Conservation (phyloP, 1,140 invertebrate genomes). For the Drosophila baimaii region DNA sequence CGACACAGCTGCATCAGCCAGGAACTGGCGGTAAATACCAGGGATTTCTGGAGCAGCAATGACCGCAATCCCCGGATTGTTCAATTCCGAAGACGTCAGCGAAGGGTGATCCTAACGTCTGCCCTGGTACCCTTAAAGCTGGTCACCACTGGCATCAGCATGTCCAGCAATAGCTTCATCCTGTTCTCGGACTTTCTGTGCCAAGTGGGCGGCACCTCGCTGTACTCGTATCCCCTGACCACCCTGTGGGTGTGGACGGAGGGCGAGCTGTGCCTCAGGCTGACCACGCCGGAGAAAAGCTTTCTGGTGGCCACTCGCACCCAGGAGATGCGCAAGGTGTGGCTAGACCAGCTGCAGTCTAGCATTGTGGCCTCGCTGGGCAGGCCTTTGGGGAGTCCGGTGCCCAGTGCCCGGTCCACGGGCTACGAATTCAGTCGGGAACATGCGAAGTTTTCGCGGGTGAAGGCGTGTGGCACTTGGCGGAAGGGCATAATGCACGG, state of each 20-base stretch:
- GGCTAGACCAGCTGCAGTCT: slow-evolving; percentile 89
- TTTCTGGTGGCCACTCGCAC: slow-evolving; percentile 88
- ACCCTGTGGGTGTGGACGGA: slow-evolving; percentile 92
- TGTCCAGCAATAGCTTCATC: slow-evolving; percentile 89
- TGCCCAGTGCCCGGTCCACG: slow-evolving; percentile 89
- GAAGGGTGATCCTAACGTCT: slow-evolving; percentile 92
- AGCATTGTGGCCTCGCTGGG: slow-evolving; percentile 87
- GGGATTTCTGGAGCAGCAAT: slow-evolving; percentile 78
- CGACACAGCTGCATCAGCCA: slow-evolving; percentile 74
- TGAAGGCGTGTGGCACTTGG: slow-evolving; percentile 91
- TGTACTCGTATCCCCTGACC: slow-evolving; percentile 87
- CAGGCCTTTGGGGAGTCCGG: slow-evolving; percentile 85
- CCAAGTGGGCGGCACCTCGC: slow-evolving; percentile 87
- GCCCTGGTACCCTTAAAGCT: slow-evolving; percentile 88
- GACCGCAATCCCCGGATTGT: slow-evolving; percentile 62
- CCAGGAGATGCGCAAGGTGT: slow-evolving; percentile 90
- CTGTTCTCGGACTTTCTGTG: slow-evolving; percentile 90
- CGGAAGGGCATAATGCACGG: slow-evolving; percentile 92
- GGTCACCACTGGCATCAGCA: slow-evolving; percentile 79
- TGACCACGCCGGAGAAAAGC: slow-evolving; percentile 91
- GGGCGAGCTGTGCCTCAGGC: slow-evolving; percentile 86
- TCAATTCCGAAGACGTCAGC: slow-evolving; percentile 80
- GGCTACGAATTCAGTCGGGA: slow-evolving; percentile 90
- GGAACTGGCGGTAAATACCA: slow-evolving; percentile 79
- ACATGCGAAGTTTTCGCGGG: slow-evolving; percentile 89